Evolutionary conservation across 1,140 invertebrate genomes (phyloP), one percentile per base, ranked within the genome.

Genomic region (Aleiodes sp.): DNA sequence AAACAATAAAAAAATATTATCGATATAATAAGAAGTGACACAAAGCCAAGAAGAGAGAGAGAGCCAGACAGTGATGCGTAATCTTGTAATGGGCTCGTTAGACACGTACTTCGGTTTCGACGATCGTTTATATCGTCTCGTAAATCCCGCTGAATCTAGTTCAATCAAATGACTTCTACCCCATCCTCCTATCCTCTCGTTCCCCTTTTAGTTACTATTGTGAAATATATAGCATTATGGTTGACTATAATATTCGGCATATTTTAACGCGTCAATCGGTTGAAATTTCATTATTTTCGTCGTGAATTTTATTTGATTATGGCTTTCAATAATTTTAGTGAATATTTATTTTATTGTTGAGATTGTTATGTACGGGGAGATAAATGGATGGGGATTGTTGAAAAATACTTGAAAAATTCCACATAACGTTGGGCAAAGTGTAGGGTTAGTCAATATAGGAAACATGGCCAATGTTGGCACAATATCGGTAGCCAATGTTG

Each of bases 81-180:
- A 78, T 79, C 77, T 72, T 73, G 78, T 81, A 81, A 81, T 75
- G 73, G 76, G 68, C 74, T 73, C 70, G 79, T 79, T 77, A 75
- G 72, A 76, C 78, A 76, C 76, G 76, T 71, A 76, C 56, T 68
- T n/a, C 24, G 56, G 39, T 73, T n/a, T 73, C 28, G 52, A 71
- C 70, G 72, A 75, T 78, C 74, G 67, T 63, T 63, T 43, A 39
- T 70, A 70, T 61, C 41, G 21, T n/a, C 26, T 70, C 62, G 33
- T 68, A 70, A 73, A 73, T 67, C 64, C 46, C 28, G 21, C 16
- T 39, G 52, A 64, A 70, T 65, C 59, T 16, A 59, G 56, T 59
- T 59, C 56, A 59, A 59, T 59, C 56, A 59, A 59, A 59, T 59
- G 56, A 59, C 28, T 56, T 29, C 39, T 39, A 8, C 21, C 24